Conservation (phyloP, 2,888 invertebrate genomes). For the Melieria crassipennis region DNA sequence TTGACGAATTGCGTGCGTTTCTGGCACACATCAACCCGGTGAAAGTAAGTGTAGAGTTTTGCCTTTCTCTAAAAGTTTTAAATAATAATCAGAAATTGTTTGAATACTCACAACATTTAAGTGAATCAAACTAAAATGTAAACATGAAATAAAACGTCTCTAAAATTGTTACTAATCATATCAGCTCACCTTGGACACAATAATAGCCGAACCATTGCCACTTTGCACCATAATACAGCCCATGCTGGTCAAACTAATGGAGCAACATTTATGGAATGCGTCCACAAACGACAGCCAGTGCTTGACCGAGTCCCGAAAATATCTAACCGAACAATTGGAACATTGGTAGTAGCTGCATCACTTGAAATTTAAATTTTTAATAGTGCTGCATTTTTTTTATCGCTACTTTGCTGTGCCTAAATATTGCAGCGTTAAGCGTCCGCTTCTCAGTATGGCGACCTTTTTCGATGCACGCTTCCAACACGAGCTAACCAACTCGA, state of each 20-base stretch:
- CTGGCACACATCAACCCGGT: constrained; percentile 49
- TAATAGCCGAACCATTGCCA: constrained; percentile 49
- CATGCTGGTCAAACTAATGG: constrained; percentile 49
- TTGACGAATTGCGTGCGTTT: constrained; percentile 42
- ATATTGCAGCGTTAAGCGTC: constrained; percentile 42
- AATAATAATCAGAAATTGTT: neutral
- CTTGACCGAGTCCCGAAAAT: neutral
- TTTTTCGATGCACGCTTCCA: constrained; percentile 55
- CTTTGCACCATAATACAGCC: constrained; percentile 52
- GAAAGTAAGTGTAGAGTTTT: constrained; percentile 43
- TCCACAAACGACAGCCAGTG: neutral
- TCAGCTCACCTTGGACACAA: constrained; percentile 51
- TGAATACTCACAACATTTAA: neutral
- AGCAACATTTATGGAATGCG: constrained; percentile 47
- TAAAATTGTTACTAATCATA: neutral
- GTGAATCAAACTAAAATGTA: no score
- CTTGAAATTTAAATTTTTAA: neutral
- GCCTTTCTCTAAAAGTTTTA: neutral
- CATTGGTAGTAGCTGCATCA: constrained; percentile 45
- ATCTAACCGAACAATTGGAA: constrained; percentile 47
- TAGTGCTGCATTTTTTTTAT: neutral
- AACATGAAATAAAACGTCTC: no score
- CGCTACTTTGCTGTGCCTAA: neutral
- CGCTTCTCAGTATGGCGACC: constrained; percentile 49
- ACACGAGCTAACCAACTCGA: constrained; percentile 38